These are phyloP conservation scores for Acanthopleura granulata DNA, from an alignment of 2,888 invertebrate genomes.

Conservation along the genomic window DNA sequence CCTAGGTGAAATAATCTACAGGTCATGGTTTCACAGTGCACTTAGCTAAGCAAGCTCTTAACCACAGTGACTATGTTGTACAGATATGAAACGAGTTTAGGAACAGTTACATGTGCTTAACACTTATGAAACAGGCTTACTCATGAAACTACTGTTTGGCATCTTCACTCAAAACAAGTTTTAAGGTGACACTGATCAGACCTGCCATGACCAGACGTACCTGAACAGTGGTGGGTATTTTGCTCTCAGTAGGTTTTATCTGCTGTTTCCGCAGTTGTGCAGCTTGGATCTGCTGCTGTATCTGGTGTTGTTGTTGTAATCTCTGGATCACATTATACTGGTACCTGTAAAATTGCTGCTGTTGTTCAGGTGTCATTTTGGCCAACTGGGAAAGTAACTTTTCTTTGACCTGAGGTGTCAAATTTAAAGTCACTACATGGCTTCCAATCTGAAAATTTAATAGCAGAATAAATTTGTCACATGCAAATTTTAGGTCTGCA, in stretches of 20 bases:
- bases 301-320: slow-evolving; percentile 43
- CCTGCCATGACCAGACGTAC: not conserved
- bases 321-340: slow-evolving; percentile 49
- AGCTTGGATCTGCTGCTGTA: slow-evolving; percentile 31
- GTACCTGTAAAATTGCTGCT: slow-evolving; percentile 56
- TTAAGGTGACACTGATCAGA: too few relatives aligned
- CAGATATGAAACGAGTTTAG: too few relatives aligned
- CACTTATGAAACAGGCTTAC: too few relatives aligned
- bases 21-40: too few relatives aligned
- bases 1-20: too few relatives aligned
- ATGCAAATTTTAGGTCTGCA: too few relatives aligned
- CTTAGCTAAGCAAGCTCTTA: too few relatives aligned
- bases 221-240: slow-evolving; percentile 26
- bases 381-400: slow-evolving; percentile 54
- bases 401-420: slow-evolving; percentile 58
- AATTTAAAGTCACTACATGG: slow-evolving; percentile 65
- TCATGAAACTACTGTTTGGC: too few relatives aligned
- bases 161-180: too few relatives aligned
- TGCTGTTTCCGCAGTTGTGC: slow-evolving; percentile 33
- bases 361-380: slow-evolving; percentile 60
- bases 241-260: slow-evolving; percentile 26
- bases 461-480: too few relatives aligned
- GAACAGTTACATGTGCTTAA: too few relatives aligned
- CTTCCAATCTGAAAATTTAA: slow-evolving; percentile 69
- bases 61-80: too few relatives aligned